Conservation (phyloP, 2,797 vertebrate species). For the Eulemur albifrons region DNA sequence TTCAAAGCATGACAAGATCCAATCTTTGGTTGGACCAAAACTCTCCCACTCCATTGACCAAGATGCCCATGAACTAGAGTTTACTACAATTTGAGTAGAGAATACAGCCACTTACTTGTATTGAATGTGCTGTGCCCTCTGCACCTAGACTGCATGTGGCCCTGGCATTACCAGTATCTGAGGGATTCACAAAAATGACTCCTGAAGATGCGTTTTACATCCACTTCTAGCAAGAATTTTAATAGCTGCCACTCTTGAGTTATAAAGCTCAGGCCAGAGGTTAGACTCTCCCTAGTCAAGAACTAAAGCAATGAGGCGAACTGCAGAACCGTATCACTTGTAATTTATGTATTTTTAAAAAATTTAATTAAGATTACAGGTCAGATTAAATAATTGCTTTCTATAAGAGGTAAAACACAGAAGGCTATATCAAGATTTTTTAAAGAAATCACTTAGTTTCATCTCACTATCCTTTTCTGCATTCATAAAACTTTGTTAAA, state of each 20-base stretch:
- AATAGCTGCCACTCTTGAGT: neutral
- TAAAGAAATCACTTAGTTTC: neutral
- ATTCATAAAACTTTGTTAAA: neutral
- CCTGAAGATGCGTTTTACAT: neutral
- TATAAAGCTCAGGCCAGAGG: neutral
- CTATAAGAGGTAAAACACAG: slow-evolving; percentile 22
- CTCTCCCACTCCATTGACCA: neutral
- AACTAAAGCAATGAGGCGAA: neutral
- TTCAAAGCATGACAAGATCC: neutral
- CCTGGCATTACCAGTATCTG: neutral
- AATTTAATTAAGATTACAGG: slow-evolving; percentile 48
- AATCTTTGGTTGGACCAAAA: neutral
- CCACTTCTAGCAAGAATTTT: neutral
- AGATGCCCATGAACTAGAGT: neutral
- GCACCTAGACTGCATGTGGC: too few species aligned
- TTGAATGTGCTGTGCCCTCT: neutral
- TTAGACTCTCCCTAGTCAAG: neutral
- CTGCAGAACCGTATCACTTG: neutral
- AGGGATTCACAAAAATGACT: neutral
- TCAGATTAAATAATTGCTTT: slow-evolving; percentile 36
- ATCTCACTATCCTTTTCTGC: neutral
- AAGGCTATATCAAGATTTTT: neutral
- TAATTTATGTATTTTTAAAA: neutral
- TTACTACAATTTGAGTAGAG: neutral
- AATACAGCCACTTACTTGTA: neutral